A percentile compares a stretch with the other conserved stretches of the same genome.
Conservation (phyloP, 1,140 invertebrate genomes). For the Pantala flavescens region DNA sequence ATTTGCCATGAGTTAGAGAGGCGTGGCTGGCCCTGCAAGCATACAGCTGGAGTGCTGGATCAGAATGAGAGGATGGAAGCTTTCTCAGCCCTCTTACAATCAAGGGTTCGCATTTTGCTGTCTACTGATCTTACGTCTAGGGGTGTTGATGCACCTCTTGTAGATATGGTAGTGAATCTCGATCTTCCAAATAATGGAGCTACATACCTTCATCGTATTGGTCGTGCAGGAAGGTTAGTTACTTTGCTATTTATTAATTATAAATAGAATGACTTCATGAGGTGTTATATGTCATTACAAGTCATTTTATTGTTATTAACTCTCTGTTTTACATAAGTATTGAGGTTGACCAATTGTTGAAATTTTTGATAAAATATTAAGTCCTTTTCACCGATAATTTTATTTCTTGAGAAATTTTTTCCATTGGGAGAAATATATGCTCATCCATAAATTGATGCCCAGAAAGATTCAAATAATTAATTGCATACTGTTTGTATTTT, state of each 20-base stretch:
- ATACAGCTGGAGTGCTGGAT: constrained; percentile 41
- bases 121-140: constrained; percentile 82
- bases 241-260: neutral
- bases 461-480: no score
- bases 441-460: no score
- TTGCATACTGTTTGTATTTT: no score
- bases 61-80: constrained; percentile 66
- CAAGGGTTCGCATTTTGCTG: constrained; percentile 71
- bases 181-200: constrained; percentile 71
- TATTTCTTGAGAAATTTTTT: no score
- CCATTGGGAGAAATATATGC: no score
- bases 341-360: no score
- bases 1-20: constrained; percentile 56
- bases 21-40: constrained; percentile 52
- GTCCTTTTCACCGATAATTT: no score
- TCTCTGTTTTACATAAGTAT: no score
- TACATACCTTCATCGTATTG: constrained; percentile 93
- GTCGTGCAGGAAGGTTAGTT: constrained; percentile 56
- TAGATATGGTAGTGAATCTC: constrained; percentile 49
- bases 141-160: constrained; percentile 27
- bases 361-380: no score
- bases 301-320: no score
- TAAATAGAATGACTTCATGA: no score
- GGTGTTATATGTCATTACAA: no score
- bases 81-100: constrained; percentile 60